Base-by-base conservation (phyloP, 1,140 invertebrate genomes). In the Liolophura sinensis region DNA sequence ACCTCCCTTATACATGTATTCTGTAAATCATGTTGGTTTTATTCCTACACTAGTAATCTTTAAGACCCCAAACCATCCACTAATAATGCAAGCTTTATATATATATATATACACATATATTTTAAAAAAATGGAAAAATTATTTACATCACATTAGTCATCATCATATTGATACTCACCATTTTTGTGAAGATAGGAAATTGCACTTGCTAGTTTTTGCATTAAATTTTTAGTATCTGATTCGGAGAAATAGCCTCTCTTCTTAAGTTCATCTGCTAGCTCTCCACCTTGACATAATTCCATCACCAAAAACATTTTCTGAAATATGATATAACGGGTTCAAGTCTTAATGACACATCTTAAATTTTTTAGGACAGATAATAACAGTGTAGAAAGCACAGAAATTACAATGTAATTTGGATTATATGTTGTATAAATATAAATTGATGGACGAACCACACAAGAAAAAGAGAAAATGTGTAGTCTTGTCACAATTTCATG, bases 181-280 rank as follows among this genome's bases (percentile, higher is more conserved):
- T 85, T 78, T 84, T 87, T 87, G 73, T 88, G 87, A 67, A 88
- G 77, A 76, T 88, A 88, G 25, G 78, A 76, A 47, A 88, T 83
- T 67, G 87, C 87, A 74, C 81, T 79, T 47, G 84, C 77, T 51
- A 88, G 72, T 67, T 85, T 80, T 61, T 72, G 73, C 67, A 88
- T 85, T 31, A 88, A 79, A 47, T 76, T 78, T 66, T 83, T 83
- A 1, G 79, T 79, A 27, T 85, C 82, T 18, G 72, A 66, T 76
- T 88, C 88, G 20, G 78, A 74, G 80, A 87, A 71, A 64, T 71
- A 67, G 66, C 80, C 62, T 64, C 68, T 74, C 31, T 77, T 67
- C 61, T 82, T 79, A 55, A 87, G 80, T 9, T 79, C 70, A 48
- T 83, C 79, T 7, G 78, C 80, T 56, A 88, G 73, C 64, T 85